A percentile compares a stretch with the other conserved stretches of the same genome.
phyloP scores from a whole-genome alignment of 2,113 vertebrate species.

The Elephantulus edwardii region DNA sequence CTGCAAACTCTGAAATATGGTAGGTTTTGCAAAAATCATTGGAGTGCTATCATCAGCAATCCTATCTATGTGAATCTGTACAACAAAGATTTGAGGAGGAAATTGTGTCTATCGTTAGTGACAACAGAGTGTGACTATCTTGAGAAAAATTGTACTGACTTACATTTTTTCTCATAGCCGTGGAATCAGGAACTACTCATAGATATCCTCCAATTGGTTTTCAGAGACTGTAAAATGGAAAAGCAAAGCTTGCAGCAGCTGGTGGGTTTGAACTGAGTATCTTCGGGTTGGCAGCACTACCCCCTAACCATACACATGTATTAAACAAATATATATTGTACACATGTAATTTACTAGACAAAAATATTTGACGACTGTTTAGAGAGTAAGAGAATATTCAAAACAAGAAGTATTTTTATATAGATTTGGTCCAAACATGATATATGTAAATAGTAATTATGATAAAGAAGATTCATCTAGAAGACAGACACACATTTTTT shows the following conservation, averaged over 20 bases:
- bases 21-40: neutral
- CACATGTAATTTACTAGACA: neutral
- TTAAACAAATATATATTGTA: neutral
- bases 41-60: neutral
- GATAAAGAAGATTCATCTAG: neutral
- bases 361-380: neutral
- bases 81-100: neutral
- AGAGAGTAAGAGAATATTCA: neutral
- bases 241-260: too few species aligned
- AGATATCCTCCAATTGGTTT: too few species aligned
- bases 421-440: neutral
- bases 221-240: too few species aligned
- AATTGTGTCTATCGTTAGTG: neutral
- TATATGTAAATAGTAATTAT: neutral
- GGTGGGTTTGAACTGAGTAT: too few species aligned
- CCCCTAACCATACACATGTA: neutral
- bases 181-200: too few species aligned
- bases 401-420: neutral
- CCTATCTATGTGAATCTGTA: neutral
- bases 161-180: too few species aligned
- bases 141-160: neutral
- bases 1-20: neutral
- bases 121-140: slow-evolving; percentile 23
- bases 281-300: too few species aligned
- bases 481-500: neutral